Conservation (phyloP, 1,140 invertebrate genomes). For the Rhyzopertha dominica region DNA sequence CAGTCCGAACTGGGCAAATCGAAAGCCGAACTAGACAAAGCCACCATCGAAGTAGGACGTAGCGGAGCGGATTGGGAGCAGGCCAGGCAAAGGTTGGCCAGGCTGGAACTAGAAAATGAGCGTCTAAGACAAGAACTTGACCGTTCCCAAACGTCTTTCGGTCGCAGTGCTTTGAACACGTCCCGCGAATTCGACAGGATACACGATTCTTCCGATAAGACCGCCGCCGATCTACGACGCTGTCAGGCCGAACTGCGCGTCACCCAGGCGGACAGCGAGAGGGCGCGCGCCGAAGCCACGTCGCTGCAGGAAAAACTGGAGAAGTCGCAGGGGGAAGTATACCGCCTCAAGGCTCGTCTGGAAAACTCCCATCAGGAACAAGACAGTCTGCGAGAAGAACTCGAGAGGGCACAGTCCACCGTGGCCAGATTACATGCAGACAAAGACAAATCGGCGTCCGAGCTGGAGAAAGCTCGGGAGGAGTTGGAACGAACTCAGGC, state of each 20-base stretch:
- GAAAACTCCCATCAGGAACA: slow-evolving; percentile 93
- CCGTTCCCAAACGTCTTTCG: slow-evolving; percentile 70
- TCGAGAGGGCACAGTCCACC: slow-evolving; percentile 70
- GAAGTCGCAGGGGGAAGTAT: slow-evolving; percentile 91
- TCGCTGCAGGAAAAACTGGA: slow-evolving; percentile 87
- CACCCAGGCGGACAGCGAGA: slow-evolving; percentile 80
- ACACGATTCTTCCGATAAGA: slow-evolving; percentile 83
- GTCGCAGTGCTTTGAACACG: slow-evolving; percentile 57
- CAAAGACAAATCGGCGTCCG: slow-evolving; percentile 76
- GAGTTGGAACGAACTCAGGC: slow-evolving; percentile 85
- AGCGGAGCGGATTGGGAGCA: slow-evolving; percentile 86
- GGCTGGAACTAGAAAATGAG: slow-evolving; percentile 86
- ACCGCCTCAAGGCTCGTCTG: slow-evolving; percentile 84
- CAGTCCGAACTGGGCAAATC: slow-evolving; percentile 91
- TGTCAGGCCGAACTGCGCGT: slow-evolving; percentile 81
- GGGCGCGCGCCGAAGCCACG: slow-evolving; percentile 74
- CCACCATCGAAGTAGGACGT: slow-evolving; percentile 80
- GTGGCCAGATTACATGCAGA: slow-evolving; percentile 80
- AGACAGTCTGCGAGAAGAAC: slow-evolving; percentile 85
- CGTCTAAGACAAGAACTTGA: slow-evolving; percentile 79
- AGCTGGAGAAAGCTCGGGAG: slow-evolving; percentile 84
- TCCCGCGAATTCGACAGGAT: slow-evolving; percentile 74
- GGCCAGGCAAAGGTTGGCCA: slow-evolving; percentile 76
- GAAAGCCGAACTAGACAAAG: slow-evolving; percentile 88
- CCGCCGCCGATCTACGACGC: slow-evolving; percentile 74